Base-by-base conservation (phyloP, 1,140 invertebrate genomes). In the Wiebesia pumilae region DNA sequence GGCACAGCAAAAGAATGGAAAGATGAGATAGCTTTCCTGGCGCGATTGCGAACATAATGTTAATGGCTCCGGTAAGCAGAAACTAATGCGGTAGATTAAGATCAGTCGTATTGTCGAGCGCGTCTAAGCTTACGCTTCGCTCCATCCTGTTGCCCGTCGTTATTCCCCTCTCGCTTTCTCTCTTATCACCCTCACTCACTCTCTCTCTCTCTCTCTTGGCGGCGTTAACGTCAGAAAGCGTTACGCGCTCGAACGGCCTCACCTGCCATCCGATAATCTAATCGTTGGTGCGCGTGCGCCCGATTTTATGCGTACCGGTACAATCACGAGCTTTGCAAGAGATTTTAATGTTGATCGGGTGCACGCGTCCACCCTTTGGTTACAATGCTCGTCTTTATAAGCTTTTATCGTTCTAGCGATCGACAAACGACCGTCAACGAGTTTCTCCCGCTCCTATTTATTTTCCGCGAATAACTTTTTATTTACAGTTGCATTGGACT, bases 171-270 rank as follows among this genome's bases (percentile, higher is more conserved):
- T 30, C 35, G 6, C 35, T 2, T 4, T 75, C 19, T n/a, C 38
- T 12, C 38, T 14, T 27, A 27, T 4, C 27, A 3, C 27, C 10
- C 9, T 0, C 38, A 1, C 27, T 0, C 6, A 7, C 12, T 27
- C 27, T 40, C 24, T n/a, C 27, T 24, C 1, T 43, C 38, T 43
- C 71, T 43, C 38, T 27, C 14, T 43, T 75, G 43, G 75, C 88
- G 90, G 90, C 90, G 90, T 91, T 89, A 91, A 91, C 90, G 90
- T 91, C 90, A 89, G 89, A 88, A 89, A 85, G 90, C 89, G 90
- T 91, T 91, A 90, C 40, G 87, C 90, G 90, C 88, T 90, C 78
- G 73, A 88, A 40, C 81, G 89, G 69, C 82, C 90, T 91, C 90
- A 91, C 90, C 90, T 91, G 90, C 90, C 87, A 51, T 4, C n/a